Conservation (phyloP, 64 coral and sea anemone genomes). For the Orbicella faveolata region DNA sequence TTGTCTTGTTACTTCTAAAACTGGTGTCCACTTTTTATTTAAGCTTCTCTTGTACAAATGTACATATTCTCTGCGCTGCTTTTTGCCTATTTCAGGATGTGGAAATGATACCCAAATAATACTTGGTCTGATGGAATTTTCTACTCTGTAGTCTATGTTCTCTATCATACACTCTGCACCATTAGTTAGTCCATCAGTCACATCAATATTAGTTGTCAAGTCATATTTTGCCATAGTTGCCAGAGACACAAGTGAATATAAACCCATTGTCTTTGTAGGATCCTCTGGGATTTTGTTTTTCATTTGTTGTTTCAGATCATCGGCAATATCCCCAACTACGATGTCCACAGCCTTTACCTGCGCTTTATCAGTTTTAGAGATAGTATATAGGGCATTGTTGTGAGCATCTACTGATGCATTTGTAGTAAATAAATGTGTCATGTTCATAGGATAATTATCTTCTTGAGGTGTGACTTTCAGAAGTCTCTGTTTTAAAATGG, state of each 20-base stretch:
- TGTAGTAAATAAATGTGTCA: too few relatives aligned
- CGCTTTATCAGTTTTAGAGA: too few relatives aligned
- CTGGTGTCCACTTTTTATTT: constrained; percentile 16
- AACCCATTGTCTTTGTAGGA: too few relatives aligned
- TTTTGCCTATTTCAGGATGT: constrained; percentile 5
- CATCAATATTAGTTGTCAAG: neutral
- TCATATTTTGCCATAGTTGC: constrained; percentile 25
- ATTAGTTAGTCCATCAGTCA: constrained; percentile 25
- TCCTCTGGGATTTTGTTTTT: too few relatives aligned
- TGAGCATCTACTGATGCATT: too few relatives aligned
- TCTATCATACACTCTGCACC: constrained; percentile 22
- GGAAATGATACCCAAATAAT: constrained; percentile 23
- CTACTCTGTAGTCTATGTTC: constrained; percentile 34
- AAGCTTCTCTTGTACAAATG: constrained; percentile 8
- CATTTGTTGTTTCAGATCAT: too few relatives aligned
- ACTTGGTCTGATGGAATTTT: neutral
- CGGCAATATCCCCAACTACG: neutral
- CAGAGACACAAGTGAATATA: neutral
- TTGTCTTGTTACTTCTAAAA: neutral
- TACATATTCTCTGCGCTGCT: constrained; percentile 11
- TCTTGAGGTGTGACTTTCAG: neutral
- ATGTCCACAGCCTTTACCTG: neutral
- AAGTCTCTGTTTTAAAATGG: constrained; percentile 1
- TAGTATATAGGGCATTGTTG: too few relatives aligned
- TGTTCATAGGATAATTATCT: neutral